Evolutionary conservation across 2,797 vertebrate genomes (phyloP), one percentile per base, ranked within the genome.

Genomic region (Delichon dasypus): DNA sequence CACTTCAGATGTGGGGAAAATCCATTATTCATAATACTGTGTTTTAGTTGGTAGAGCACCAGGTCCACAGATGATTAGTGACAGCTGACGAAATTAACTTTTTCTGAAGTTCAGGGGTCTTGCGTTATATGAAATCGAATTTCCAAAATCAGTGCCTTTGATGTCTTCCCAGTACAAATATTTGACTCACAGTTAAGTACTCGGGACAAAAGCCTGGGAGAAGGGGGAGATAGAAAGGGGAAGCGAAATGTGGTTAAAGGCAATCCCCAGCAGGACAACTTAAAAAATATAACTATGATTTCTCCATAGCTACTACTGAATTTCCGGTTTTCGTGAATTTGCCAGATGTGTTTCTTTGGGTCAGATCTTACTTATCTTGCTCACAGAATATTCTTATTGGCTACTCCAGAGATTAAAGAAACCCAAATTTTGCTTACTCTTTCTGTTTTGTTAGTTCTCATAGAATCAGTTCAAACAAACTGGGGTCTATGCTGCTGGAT

Each of bases 1-100:
- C 71, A 85, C 79, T 95, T 95, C 90, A 95, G 62, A 89, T 83
- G 82, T 94, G 82, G 84, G 91, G 83, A 77, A 97, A 94, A 89
- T 65, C 65, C 81, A 96, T 96, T 97, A 95, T 94, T 97, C 94
- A 96, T 97, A 93, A 91, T 79, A 85, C 83, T 77, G 3, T 98
- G 88, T 98, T 98, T 98, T 98, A 91, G 96, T 98, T 98, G 96
- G 93, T 96, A 97, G 78, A 97, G 95, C 76, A 97, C 90, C 96
- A 97, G 94, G 92, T 82, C 97, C 83, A 61, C 30, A 93, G 93
- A 96, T 97, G 96, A 97, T 97, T 96, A 98, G 97, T 86, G 90
- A 97, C 92, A 92, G 87, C n/a, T 94, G 95, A 94, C 50, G 45
- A 95, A 97, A 95, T 96, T 95, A 98, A 97, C 92, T 97, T 97